Conservation (phyloP, 2,888 invertebrate genomes). For the Drosophila lacicola region DNA sequence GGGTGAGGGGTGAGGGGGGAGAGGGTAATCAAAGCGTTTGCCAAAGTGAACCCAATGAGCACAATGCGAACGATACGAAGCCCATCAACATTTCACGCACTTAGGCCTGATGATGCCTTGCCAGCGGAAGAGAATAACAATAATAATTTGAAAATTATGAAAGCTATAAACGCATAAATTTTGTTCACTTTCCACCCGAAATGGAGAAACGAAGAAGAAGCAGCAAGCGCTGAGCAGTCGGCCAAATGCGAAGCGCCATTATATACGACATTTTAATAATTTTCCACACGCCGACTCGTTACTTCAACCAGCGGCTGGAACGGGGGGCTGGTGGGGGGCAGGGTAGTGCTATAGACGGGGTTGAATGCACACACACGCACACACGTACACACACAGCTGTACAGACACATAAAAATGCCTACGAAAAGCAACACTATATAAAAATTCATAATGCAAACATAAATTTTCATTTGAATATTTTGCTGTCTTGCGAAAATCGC, state of each 20-base stretch:
- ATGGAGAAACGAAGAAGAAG: constrained; percentile 16
- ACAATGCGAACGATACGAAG: constrained; percentile 22
- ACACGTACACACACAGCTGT: constrained; percentile 30
- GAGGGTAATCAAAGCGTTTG: constrained; percentile 52
- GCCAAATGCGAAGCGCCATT: constrained; percentile 63
- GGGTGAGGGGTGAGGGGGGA: too few relatives aligned
- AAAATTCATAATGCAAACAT: constrained; percentile 84
- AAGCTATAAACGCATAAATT: constrained; percentile 80
- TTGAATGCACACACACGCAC: constrained; percentile 33
- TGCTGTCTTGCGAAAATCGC: constrained; percentile 79
- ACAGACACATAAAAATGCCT: constrained; percentile 76
- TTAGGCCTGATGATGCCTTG: constrained; percentile 65
- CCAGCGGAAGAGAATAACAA: constrained; percentile 70
- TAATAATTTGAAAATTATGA: constrained; percentile 79
- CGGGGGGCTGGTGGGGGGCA: background rate
- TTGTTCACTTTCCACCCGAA: constrained; percentile 39
- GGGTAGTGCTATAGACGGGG: constrained; percentile 18
- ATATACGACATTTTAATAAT: constrained; percentile 81
- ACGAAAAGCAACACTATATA: constrained; percentile 79
- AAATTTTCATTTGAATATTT: constrained; percentile 84
- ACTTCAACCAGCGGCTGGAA: constrained; percentile 16
- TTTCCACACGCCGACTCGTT: constrained; percentile 73
- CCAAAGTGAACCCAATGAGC: constrained; percentile 30
- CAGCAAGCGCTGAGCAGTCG: constrained; percentile 4
- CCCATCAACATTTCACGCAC: constrained; percentile 61